Evolutionary conservation across 1,140 invertebrate species (phyloP).

Genomic region (Caerostris darwini): DNA sequence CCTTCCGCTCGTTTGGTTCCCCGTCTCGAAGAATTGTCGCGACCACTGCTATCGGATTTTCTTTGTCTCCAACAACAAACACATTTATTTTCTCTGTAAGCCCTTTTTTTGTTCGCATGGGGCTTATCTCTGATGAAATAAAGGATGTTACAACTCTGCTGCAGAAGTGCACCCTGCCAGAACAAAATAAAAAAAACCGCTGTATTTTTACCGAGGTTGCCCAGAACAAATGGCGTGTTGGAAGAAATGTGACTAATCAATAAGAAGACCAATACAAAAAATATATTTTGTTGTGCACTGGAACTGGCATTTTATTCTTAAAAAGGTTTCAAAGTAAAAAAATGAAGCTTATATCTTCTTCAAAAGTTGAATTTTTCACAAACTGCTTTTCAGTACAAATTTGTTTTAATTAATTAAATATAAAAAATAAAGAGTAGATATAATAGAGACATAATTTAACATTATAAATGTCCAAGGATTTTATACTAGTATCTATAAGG

Average conservation of each 20-base stretch:
- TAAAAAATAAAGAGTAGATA: too few species aligned
- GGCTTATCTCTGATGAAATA: slow-evolving; percentile 39
- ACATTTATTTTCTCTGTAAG: slow-evolving; percentile 17
- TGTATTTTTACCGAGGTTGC: neutral
- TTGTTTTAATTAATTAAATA: too few species aligned
- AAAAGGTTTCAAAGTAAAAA: too few species aligned
- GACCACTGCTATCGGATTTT: slow-evolving; percentile 31
- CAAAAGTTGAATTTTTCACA: too few species aligned
- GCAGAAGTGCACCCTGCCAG: neutral
- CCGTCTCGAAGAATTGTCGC: slow-evolving; percentile 34
- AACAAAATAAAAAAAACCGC: neutral
- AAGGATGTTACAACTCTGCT: slow-evolving; percentile 40
- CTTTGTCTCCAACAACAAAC: slow-evolving; percentile 34
- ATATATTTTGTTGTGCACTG: neutral
- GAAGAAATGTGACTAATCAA: neutral
- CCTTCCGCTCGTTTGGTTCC: slow-evolving; percentile 29
- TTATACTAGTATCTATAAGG: too few species aligned
- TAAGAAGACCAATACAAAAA: neutral
- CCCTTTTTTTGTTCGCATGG: neutral
- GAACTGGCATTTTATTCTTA: neutral
- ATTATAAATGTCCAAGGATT: too few species aligned
- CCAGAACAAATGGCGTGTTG: neutral
- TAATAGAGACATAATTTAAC: too few species aligned
- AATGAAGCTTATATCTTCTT: too few species aligned
- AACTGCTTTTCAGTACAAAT: too few species aligned